Percentiles rank a stretch among this genome's conserved stretches.
phyloP scores from a whole-genome alignment of 2,888 invertebrate species.

The Drosophila melanocephala region DNA sequence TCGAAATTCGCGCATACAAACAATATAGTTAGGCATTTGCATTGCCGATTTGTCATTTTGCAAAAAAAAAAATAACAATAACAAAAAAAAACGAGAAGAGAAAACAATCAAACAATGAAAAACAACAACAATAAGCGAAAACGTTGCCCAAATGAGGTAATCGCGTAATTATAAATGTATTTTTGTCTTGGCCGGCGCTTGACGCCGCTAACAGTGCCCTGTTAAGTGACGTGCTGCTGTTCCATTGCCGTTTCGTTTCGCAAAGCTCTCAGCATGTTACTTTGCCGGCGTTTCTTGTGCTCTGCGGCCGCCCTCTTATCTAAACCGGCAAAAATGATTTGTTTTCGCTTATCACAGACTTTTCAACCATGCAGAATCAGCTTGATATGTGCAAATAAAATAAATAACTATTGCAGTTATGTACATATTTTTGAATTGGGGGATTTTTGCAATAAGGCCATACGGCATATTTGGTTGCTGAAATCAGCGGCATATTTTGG shows the following conservation, averaged over 20 bases:
- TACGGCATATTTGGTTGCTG: constrained; percentile 47
- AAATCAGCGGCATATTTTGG: constrained; percentile 49
- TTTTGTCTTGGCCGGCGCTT: constrained; percentile 44
- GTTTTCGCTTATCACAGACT: constrained; percentile 34
- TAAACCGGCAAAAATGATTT: constrained; percentile 69
- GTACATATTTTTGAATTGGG: constrained; percentile 14
- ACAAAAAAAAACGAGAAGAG: constrained; percentile 6
- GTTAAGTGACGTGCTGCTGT: constrained; percentile 35
- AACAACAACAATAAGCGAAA: constrained; percentile 78
- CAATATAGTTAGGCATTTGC: constrained; percentile 46
- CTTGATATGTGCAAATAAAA: constrained; percentile 4
- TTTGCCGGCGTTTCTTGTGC: constrained; percentile 59
- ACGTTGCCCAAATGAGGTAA: constrained; percentile 83
- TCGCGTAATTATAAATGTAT: constrained; percentile 82
- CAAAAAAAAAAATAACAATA: constrained; percentile 21
- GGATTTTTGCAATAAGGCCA: constrained; percentile 13
- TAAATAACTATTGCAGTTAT: constrained; percentile 13
- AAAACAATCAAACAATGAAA: constrained; percentile 31
- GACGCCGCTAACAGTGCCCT: constrained; percentile 59
- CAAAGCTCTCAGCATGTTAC: constrained; percentile 17
- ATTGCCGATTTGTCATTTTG: constrained; percentile 63
- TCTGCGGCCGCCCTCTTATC: constrained; percentile 56
- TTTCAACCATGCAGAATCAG: constrained; percentile 14
- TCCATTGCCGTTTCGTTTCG: constrained; percentile 38
- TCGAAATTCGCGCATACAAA: constrained; percentile 11